Conservation (phyloP, 2,113 vertebrate species). For the Shinisaurus crocodilurus region DNA sequence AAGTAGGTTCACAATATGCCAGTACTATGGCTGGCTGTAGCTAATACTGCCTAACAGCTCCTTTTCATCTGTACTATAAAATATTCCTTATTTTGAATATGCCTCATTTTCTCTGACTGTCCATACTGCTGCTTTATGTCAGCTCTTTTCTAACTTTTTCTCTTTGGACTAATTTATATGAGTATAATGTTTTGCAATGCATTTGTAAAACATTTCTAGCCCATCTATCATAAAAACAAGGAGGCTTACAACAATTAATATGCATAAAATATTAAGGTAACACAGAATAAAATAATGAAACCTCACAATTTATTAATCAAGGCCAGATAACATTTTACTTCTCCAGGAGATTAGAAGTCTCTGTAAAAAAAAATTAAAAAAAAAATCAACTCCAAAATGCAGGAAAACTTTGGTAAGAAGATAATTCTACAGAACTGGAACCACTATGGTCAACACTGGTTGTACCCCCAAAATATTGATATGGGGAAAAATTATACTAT, state of each 20-base stretch:
- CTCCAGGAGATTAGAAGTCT: background rate
- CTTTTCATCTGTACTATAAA: slow-evolving; percentile 40
- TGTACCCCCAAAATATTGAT: background rate
- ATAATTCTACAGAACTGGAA: background rate
- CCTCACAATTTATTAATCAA: background rate
- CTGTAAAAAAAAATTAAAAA: background rate
- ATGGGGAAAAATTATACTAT: too few relatives aligned
- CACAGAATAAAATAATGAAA: background rate
- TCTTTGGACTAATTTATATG: background rate
- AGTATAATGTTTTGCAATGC: background rate
- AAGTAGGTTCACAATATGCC: slow-evolving; percentile 32
- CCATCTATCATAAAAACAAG: background rate
- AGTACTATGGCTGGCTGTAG: slow-evolving; percentile 35
- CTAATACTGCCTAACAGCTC: slow-evolving; percentile 30
- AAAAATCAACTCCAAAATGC: background rate
- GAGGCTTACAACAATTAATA: background rate
- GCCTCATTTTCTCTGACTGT: background rate
- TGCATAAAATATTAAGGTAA: background rate
- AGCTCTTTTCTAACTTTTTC: background rate
- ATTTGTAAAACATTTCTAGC: background rate
- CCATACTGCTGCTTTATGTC: background rate
- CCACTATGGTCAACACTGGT: background rate
- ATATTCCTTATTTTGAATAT: background rate
- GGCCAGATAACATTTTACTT: background rate
- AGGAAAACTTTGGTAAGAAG: background rate